phyloP scores from a whole-genome alignment of 2,797 vertebrate species.

The Mus spretus region DNA sequence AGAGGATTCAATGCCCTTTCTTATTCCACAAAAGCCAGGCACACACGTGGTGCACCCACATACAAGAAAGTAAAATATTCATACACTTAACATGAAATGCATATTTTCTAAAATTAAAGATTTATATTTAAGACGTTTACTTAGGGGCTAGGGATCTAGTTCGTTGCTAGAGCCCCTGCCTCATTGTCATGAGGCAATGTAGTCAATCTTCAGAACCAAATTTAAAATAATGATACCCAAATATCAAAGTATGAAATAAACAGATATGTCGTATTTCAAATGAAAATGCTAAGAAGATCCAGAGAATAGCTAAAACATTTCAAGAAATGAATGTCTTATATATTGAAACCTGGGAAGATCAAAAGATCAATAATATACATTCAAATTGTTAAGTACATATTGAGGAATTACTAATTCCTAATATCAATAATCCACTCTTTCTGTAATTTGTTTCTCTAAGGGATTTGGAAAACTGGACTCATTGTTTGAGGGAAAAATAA shows the following conservation, averaged over 20 bases:
- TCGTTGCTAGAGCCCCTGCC: not conserved
- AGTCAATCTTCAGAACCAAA: not conserved
- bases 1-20: not conserved
- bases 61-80: not conserved
- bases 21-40: not conserved
- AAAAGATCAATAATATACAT: not conserved
- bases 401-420: not conserved
- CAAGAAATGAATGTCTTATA: conserved; percentile 6
- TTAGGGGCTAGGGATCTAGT: not conserved
- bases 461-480: not conserved
- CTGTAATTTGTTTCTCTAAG: conserved; percentile 8
- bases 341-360: not conserved
- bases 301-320: not conserved
- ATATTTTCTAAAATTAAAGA: not conserved
- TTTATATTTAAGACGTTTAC: not conserved
- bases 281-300: not conserved
- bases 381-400: not conserved
- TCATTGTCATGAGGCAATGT: not conserved
- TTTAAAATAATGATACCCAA: not conserved
- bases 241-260: not conserved
- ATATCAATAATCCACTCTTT: not conserved
- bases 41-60: not conserved
- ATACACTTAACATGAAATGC: not conserved
- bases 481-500: not conserved
- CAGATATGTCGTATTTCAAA: not conserved